Evolutionary conservation across 2,888 invertebrate species (phyloP), one percentile per base, ranked within the genome.

Genomic region (Ichneumoninae sp.): DNA sequence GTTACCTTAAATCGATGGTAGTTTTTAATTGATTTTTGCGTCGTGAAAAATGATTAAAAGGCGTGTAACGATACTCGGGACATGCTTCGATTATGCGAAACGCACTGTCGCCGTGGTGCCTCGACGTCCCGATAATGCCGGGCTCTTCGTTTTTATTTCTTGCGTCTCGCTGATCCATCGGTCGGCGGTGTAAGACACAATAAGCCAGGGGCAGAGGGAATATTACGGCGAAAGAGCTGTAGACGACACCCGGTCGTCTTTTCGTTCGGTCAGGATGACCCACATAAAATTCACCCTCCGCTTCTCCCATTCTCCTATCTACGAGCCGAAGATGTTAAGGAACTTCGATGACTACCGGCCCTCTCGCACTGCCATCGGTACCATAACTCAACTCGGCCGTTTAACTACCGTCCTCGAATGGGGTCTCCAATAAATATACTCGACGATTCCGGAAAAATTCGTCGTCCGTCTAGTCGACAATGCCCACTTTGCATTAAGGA

Each of bases 281-380:
- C 65, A 65, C 75, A 75, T 75, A 65, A 75, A 75, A 75, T 75
- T 75, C 50, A 50, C 65, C 65, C 65, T 52, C 75, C 65, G 75
- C 50, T 50, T 75, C 10, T n/a, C 16, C 30, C 16, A n/a, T 30
- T 62, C 57, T 74, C 62, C 36, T 50, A 75, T 72, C 30, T 8
- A n/a, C 60, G 26, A 13, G 30, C 47, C 47, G 19, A 74, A 62
- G 30, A 62, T 62, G 74, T 72, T 54, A 60, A 72, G 44, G 33
- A 40, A 60, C 10, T 16, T 19, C 40, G 71, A 62, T 33, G 40
- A 57, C 36, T 60, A 60, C 30, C 60, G 60, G 62, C 16, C 62
- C 33, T 62, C 36, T 72, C 60, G 60, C 47, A 7, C 36, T 44
- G 47, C 5, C 26, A 22, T 47, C 36, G 7, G 44, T 44, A 26